Evolutionary conservation across 53 echinoderm and acorn worm species (phyloP).

Genomic region (Holothuria scabra): DNA sequence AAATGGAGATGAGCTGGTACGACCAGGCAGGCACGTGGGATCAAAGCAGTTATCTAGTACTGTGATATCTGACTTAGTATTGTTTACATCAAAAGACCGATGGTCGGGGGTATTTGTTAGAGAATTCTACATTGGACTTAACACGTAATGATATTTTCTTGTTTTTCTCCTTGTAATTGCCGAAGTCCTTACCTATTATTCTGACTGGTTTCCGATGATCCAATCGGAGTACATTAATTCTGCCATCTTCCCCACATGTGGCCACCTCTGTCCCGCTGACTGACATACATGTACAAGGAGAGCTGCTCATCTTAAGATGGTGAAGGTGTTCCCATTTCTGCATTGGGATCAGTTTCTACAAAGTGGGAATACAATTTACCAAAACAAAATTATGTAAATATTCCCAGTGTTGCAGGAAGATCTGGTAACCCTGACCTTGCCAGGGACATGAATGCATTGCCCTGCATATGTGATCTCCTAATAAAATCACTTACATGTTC

Average conservation of each 20-base stretch:
- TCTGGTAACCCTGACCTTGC: background rate
- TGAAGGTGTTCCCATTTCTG: slow-evolving; percentile 87
- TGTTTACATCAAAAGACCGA: too few species aligned
- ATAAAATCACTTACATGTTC: too few species aligned
- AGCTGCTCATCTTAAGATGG: slow-evolving; percentile 58
- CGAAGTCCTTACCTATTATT: slow-evolving; percentile 71
- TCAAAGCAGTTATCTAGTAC: too few species aligned
- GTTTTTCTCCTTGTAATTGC: too few species aligned
- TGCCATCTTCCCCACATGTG: slow-evolving; percentile 91
- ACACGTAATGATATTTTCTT: too few species aligned
- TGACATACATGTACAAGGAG: slow-evolving; percentile 87
- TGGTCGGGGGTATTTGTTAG: too few species aligned
- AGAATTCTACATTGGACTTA: too few species aligned
- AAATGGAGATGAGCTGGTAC: too few species aligned
- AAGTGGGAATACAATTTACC: background rate
- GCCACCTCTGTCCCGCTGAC: slow-evolving; percentile 85
- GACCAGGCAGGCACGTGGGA: too few species aligned
- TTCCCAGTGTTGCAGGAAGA: background rate
- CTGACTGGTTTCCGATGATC: slow-evolving; percentile 86
- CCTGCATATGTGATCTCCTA: too few species aligned
- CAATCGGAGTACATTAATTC: slow-evolving; percentile 80
- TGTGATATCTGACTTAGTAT: too few species aligned
- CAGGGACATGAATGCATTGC: too few species aligned
- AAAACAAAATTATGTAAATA: background rate
- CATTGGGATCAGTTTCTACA: slow-evolving; percentile 56